Evolutionary conservation across 1,140 invertebrate species (phyloP).

Genomic region (Lepidurus couesii): DNA sequence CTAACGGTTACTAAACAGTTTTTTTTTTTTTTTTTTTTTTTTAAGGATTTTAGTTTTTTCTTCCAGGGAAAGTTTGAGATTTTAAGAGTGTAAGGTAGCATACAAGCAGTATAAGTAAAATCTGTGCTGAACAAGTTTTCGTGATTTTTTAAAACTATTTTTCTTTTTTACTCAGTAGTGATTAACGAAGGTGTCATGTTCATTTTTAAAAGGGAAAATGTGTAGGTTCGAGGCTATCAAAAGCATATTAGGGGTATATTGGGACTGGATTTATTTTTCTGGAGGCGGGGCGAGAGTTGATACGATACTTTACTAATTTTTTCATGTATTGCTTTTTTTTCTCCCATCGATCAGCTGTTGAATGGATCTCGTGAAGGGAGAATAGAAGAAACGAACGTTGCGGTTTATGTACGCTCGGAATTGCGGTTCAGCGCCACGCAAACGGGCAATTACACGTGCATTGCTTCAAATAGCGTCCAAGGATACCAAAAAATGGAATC

Average conservation of each 20-base stretch:
- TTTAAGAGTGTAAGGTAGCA: too few relatives aligned
- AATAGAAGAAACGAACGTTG: background rate
- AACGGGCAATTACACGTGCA: slow-evolving; percentile 65
- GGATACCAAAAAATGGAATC: background rate
- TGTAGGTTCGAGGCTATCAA: background rate
- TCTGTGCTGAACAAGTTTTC: too few relatives aligned
- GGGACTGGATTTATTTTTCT: background rate
- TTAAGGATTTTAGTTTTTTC: too few relatives aligned
- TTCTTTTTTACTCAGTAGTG: background rate
- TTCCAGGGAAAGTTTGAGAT: too few relatives aligned
- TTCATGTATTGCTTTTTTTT: background rate
- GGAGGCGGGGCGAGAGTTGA: background rate
- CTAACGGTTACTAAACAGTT: too few relatives aligned
- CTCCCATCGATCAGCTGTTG: background rate
- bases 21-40: too few relatives aligned
- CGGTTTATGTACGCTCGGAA: slow-evolving; percentile 17
- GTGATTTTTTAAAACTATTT: too few relatives aligned
- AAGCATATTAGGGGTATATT: background rate
- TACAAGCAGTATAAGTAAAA: too few relatives aligned
- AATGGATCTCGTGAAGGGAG: background rate
- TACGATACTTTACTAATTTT: background rate
- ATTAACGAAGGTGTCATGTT: background rate
- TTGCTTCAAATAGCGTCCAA: background rate
- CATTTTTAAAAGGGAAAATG: background rate
- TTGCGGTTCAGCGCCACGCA: slow-evolving; percentile 56